These are phyloP conservation scores for Agriopis aurantiaria DNA, from an alignment of 2,888 invertebrate genomes.

Conservation along the genomic window DNA sequence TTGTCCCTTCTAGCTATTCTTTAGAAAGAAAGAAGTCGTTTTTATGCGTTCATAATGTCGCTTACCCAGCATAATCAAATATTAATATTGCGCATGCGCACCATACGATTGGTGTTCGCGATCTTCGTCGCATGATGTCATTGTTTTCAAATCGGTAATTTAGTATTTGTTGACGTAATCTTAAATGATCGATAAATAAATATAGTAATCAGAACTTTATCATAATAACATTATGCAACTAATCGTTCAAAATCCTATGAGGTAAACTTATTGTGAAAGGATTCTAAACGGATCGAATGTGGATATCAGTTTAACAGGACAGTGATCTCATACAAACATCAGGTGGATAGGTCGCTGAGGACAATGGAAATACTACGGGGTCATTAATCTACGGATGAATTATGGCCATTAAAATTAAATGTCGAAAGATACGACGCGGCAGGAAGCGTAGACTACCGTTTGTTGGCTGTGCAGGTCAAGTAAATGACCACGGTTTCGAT, in stretches of 20 bases:
- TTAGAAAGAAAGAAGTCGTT: not conserved
- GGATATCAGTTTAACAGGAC: not conserved
- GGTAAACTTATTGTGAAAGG: constrained; percentile 4
- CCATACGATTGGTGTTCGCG: constrained; percentile 8
- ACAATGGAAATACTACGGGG: not conserved
- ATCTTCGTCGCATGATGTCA: constrained; percentile 40
- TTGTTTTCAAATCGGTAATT: constrained; percentile 39
- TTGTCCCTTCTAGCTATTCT: not conserved
- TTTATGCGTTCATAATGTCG: not conserved
- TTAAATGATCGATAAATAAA: constrained; percentile 12
- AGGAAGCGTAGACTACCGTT: constrained; percentile 12
- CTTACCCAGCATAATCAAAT: constrained; percentile 28
- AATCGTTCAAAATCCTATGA: not conserved
- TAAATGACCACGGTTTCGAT: constrained; percentile 8
- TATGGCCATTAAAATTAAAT: constrained; percentile 8
- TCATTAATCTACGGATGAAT: constrained; percentile 3
- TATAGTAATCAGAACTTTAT: constrained; percentile 7
- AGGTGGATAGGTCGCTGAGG: not conserved
- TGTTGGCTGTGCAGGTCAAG: constrained; percentile 14
- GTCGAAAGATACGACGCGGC: not conserved
- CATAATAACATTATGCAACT: not conserved
- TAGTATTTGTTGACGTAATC: constrained; percentile 31
- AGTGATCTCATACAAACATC: constrained; percentile 21
- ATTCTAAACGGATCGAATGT: constrained; percentile 1
- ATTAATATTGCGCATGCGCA: constrained; percentile 35